Conservation (phyloP, 1,140 invertebrate species). For the Caligus rogercresseyi region DNA sequence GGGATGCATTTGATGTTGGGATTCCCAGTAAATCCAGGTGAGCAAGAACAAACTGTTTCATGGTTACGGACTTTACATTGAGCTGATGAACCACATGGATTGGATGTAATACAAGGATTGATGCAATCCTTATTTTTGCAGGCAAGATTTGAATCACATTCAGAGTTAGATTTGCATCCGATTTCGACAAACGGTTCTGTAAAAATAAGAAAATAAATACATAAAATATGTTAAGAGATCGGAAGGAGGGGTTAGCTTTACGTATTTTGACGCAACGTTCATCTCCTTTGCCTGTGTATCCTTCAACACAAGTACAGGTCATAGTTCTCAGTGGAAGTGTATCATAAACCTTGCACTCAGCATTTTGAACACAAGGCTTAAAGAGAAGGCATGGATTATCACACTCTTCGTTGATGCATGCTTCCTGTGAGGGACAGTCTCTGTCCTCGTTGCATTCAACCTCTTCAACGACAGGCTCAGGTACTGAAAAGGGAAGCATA, state of each 20-base stretch:
- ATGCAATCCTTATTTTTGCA: conserved; percentile 54
- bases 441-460: conserved; percentile 60
- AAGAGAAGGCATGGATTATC: conserved; percentile 46
- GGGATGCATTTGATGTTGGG: conserved; percentile 27
- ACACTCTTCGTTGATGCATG: neutral
- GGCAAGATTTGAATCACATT: conserved; percentile 49
- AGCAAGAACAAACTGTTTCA: conserved; percentile 29
- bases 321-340: conserved; percentile 65
- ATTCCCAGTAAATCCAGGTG: conserved; percentile 24
- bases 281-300: conserved; percentile 45
- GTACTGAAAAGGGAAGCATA: neutral
- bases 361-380: conserved; percentile 55
- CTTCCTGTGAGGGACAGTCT: conserved; percentile 60
- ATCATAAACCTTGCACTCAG: conserved; percentile 56
- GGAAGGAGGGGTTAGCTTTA: neutral
- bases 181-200: conserved; percentile 11
- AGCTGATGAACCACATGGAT: conserved; percentile 27
- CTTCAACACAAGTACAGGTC: conserved; percentile 58
- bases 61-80: conserved; percentile 42
- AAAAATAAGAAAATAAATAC: conserved; percentile 2
- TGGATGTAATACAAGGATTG: conserved; percentile 43
- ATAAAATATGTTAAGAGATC: conserved; percentile 17
- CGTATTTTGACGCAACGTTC: conserved; percentile 44
- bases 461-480: conserved; percentile 26
- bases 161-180: conserved; percentile 54